These are phyloP conservation scores for Abramis brama DNA, from an alignment of 2,113 vertebrate species.

Conservation along the genomic window DNA sequence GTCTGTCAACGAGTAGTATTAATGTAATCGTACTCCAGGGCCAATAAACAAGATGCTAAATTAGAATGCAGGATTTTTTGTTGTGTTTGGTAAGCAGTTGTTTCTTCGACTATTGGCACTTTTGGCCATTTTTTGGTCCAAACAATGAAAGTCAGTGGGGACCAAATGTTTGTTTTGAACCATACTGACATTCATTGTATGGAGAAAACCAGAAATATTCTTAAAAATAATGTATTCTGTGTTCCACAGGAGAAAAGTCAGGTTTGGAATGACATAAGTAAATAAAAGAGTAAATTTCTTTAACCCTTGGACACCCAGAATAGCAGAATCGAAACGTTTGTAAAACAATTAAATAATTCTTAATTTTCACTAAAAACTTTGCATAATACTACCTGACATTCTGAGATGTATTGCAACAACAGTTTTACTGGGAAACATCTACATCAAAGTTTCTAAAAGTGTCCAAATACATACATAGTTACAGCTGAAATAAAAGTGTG, in stretches of 20 bases:
- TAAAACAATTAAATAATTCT: background rate
- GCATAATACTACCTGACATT: background rate
- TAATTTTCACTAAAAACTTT: background rate
- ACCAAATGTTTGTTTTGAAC: background rate
- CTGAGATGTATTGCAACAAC: background rate
- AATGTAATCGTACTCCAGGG: conserved; percentile 2
- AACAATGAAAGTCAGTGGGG: background rate
- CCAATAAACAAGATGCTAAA: conserved; percentile 5
- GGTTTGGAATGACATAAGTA: background rate
- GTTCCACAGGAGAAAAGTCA: background rate
- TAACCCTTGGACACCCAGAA: too few species aligned
- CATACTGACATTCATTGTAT: background rate
- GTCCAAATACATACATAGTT: background rate
- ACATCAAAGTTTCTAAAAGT: background rate
- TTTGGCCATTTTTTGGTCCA: background rate
- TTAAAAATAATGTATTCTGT: background rate
- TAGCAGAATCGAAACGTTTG: background rate
- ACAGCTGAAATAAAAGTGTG: background rate
- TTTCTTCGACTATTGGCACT: background rate
- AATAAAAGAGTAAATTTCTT: background rate
- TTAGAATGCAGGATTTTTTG: background rate
- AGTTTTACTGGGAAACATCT: too few species aligned
- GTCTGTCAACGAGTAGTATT: background rate
- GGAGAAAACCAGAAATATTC: background rate
- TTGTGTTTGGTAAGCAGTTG: background rate